phyloP scores from a whole-genome alignment of 2,888 invertebrate genomes.

The Hypomecis atomaria region DNA sequence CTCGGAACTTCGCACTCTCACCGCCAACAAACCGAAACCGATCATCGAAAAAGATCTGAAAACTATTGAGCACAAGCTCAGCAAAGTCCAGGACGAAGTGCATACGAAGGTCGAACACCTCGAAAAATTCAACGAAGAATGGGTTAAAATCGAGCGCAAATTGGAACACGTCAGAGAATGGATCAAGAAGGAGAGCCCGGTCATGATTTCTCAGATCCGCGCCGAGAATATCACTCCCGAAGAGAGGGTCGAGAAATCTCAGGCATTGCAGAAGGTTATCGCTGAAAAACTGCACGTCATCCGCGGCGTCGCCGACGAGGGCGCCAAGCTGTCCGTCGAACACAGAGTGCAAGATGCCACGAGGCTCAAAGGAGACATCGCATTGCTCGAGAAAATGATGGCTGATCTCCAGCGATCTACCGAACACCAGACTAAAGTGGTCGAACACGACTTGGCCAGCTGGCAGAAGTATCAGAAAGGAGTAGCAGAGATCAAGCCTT shows the following conservation, averaged over 20 bases:
- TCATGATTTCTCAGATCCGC: constrained; percentile 89
- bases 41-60: constrained; percentile 90
- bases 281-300: constrained; percentile 90
- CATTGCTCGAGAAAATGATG: constrained; percentile 90
- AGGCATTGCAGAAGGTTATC: constrained; percentile 90
- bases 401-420: constrained; percentile 90
- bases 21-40: constrained; percentile 88
- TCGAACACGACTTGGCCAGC: constrained; percentile 91
- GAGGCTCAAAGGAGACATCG: constrained; percentile 90
- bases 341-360: constrained; percentile 89
- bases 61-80: constrained; percentile 90
- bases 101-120: constrained; percentile 91
- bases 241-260: constrained; percentile 91
- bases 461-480: constrained; percentile 94
- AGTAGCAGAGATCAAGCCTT: constrained; percentile 92
- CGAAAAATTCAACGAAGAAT: constrained; percentile 92
- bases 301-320: constrained; percentile 90
- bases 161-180: constrained; percentile 91
- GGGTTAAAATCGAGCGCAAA: constrained; percentile 91
- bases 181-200: constrained; percentile 92
- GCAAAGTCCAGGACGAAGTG: constrained; percentile 91
- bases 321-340: constrained; percentile 88
- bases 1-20: constrained; percentile 87
- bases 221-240: constrained; percentile 93
- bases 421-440: constrained; percentile 89